A percentile compares a stretch with the other conserved stretches of the same genome.
Evolutionary conservation across 2,113 vertebrate genomes (phyloP).

Genomic region (Alligator mississippiensis): DNA sequence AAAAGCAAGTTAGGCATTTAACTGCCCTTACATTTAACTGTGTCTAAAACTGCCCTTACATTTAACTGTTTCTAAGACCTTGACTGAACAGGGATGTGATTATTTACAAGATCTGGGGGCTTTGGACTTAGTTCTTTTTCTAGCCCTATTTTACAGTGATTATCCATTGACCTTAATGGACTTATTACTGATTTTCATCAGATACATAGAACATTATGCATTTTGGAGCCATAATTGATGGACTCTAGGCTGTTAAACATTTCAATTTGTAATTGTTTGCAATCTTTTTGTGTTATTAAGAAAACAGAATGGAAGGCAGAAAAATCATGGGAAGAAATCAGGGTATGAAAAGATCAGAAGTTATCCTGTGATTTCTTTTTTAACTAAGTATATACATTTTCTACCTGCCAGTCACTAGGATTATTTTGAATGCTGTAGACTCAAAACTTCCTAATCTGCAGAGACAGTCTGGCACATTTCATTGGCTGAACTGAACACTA

Average conservation of each 20-base stretch:
- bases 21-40: no score
- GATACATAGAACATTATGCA: neutral
- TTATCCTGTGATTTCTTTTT: neutral
- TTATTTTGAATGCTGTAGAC: neutral
- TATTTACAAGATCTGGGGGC: neutral
- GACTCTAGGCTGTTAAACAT: neutral
- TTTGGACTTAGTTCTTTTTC: neutral
- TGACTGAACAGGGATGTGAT: neutral
- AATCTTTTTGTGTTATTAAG: neutral
- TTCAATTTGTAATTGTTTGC: neutral
- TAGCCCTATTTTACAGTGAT: neutral
- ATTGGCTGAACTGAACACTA: neutral
- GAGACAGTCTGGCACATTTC: neutral
- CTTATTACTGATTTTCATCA: neutral
- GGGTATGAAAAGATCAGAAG: neutral
- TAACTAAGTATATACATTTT: neutral
- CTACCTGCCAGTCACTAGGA: no score
- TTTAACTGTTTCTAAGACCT: neutral
- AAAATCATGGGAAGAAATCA: neutral
- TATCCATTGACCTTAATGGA: neutral
- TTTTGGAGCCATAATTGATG: neutral
- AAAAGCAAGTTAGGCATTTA: no score
- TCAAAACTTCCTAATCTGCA: neutral
- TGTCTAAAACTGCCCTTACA: no score
- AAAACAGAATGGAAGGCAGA: neutral